Evolutionary conservation across 2,888 invertebrate species (phyloP).

Genomic region (Lochmaea capreae): DNA sequence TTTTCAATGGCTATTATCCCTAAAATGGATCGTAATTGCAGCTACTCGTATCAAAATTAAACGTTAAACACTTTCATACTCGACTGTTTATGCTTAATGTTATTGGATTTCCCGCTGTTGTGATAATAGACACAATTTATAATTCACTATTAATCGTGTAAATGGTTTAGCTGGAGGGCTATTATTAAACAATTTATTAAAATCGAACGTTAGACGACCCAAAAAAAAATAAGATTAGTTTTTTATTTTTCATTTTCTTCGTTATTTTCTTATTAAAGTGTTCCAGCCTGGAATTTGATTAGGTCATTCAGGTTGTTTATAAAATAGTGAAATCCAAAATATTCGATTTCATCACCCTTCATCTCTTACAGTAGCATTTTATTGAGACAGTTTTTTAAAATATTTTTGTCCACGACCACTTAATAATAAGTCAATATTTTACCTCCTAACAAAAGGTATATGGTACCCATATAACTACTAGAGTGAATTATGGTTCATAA

Average conservation of each 20-base stretch:
- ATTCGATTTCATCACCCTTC: no score
- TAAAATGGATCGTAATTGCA: not conserved
- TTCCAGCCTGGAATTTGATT: no score
- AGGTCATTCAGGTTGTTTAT: no score
- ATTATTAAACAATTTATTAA: not conserved
- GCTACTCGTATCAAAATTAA: not conserved
- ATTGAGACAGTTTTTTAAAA: no score
- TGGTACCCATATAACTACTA: no score
- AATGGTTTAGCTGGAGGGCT: not conserved
- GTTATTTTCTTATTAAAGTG: not conserved
- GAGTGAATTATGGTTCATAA: no score
- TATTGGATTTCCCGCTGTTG: conserved; percentile 7
- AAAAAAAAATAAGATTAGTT: not conserved
- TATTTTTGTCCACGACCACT: no score
- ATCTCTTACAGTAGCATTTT: no score
- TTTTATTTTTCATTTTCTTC: not conserved
- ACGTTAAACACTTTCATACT: not conserved
- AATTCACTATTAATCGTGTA: conserved; percentile 1
- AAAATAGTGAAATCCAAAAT: no score
- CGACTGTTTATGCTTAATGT: not conserved
- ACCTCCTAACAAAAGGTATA: no score
- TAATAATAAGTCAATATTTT: no score
- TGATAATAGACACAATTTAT: not conserved
- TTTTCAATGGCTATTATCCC: not conserved
- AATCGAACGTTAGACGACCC: not conserved